Evolutionary conservation across 2,888 invertebrate genomes (phyloP).

Genomic region (Lypha dubia): DNA sequence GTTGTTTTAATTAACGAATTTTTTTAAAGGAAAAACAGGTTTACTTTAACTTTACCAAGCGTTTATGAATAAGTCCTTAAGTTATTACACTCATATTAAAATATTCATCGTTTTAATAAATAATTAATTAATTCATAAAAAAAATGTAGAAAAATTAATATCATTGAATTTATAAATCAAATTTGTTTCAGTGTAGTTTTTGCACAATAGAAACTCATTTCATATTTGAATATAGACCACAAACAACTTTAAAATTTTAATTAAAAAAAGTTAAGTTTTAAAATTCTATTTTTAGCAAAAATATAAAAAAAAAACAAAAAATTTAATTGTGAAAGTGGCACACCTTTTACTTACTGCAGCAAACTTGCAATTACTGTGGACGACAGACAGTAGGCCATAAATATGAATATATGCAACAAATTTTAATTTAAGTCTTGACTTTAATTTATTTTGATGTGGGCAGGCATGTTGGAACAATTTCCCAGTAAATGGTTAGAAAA

Average conservation of each 20-base stretch:
- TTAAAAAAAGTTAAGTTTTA: background rate
- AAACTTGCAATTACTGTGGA: conserved; percentile 4
- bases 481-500: background rate
- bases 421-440: conserved; percentile 7
- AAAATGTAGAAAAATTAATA: background rate
- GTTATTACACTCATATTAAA: too few relatives aligned
- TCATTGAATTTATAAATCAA: background rate
- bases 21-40: too few relatives aligned
- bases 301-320: background rate
- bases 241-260: background rate
- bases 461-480: background rate
- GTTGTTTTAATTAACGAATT: too few relatives aligned
- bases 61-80: too few relatives aligned
- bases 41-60: too few relatives aligned
- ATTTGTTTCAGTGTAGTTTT: too few relatives aligned
- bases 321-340: conserved; percentile 37
- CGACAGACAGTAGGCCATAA: conserved; percentile 29
- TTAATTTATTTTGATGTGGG: conserved; percentile 6
- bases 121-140: too few relatives aligned
- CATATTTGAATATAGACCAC: too few relatives aligned
- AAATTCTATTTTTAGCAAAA: background rate
- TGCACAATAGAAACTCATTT: too few relatives aligned
- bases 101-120: too few relatives aligned
- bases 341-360: conserved; percentile 42
- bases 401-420: conserved; percentile 14